Evolutionary conservation across 1,140 invertebrate genomes (phyloP).

Genomic region (Nephotettix cincticeps): DNA sequence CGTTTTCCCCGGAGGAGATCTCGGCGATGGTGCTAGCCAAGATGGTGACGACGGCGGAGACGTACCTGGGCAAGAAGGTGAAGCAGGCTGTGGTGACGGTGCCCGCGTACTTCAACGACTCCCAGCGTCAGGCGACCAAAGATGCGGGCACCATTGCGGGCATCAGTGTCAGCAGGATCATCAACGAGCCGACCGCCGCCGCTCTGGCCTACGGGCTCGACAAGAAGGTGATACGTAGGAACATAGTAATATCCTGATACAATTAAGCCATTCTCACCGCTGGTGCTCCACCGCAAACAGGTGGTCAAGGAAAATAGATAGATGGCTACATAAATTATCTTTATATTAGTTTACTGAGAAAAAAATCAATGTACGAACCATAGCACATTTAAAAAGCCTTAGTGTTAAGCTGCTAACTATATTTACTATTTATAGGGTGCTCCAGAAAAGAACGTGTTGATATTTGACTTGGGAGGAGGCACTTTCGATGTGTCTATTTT

Average conservation of each 20-base stretch:
- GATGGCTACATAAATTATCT: no score
- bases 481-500: slow-evolving; percentile 97
- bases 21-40: slow-evolving; percentile 88
- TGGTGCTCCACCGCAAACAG: no score
- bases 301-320: no score
- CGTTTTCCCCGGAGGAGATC: slow-evolving; percentile 87
- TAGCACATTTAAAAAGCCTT: background rate
- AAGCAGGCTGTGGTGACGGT: slow-evolving; percentile 88
- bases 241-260: no score
- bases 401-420: background rate
- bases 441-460: slow-evolving; percentile 78
- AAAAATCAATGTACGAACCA: background rate
- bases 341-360: no score
- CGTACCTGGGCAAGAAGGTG: slow-evolving; percentile 79
- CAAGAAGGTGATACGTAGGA: slow-evolving; percentile 95
- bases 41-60: slow-evolving; percentile 95
- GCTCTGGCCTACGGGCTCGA: slow-evolving; percentile 99
- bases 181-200: slow-evolving; percentile 96
- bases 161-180: slow-evolving; percentile 75
- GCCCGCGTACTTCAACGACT: slow-evolving; percentile 90
- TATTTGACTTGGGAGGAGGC: slow-evolving; percentile 96
- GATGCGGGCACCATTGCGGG: slow-evolving; percentile 84
- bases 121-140: slow-evolving; percentile 88
- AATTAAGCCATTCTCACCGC: no score
- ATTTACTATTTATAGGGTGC: slow-evolving; percentile 32